These are phyloP conservation scores for Temnopleurus reevesii DNA, from an alignment of 53 echinoderm and acorn worm species.

Conservation along the genomic window DNA sequence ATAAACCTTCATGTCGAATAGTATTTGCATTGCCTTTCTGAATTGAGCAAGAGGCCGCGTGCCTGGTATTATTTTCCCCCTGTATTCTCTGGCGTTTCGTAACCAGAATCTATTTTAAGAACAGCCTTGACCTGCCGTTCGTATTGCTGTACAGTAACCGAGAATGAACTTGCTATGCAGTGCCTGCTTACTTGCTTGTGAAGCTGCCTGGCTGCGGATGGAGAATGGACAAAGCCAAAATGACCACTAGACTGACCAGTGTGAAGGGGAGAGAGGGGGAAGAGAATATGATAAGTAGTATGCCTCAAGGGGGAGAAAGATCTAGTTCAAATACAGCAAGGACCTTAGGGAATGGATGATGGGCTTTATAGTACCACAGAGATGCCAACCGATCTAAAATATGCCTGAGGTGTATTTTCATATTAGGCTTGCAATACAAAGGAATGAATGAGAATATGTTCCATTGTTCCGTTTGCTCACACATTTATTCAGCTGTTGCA, in stretches of 20 bases:
- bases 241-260: neutral
- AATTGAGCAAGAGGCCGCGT: neutral
- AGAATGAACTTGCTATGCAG: conserved; percentile 21
- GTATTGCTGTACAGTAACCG: conserved; percentile 42
- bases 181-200: conserved; percentile 1
- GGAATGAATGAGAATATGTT: no score
- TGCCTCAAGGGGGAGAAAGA: conserved; percentile 6
- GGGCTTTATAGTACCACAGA: no score
- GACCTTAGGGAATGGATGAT: neutral
- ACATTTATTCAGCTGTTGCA: no score
- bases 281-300: neutral
- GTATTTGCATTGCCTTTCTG: neutral
- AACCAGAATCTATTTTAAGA: neutral
- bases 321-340: conserved; percentile 30
- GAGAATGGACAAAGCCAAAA: conserved; percentile 3
- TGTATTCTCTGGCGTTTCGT: conserved; percentile 33
- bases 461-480: no score
- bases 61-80: neutral
- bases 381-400: no score
- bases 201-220: neutral
- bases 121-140: conserved; percentile 41
- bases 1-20: neutral
- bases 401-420: no score
- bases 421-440: no score
- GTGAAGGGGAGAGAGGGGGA: neutral